Evolutionary conservation across 2,888 invertebrate species (phyloP), one percentile per base, ranked within the genome.

Genomic region (Oscheius myriophilus): DNA sequence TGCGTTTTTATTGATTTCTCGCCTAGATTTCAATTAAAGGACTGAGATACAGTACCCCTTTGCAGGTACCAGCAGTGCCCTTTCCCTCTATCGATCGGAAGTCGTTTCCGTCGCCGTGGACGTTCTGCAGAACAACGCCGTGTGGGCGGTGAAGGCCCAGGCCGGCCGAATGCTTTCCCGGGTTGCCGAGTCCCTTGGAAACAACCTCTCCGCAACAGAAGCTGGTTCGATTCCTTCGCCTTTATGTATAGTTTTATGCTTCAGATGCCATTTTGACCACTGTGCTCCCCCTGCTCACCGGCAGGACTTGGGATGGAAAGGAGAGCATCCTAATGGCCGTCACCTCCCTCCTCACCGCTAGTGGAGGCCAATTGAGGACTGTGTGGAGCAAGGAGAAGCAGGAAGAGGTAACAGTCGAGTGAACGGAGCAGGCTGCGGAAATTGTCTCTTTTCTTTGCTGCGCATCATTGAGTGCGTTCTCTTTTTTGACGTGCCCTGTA

Each of bases 291-390:
- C 70, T 74, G 11, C 65, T 82, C 18, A 70, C 71, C n/a, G 82
- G 82, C 18, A 59, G 82, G n/a, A 71, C 77, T 21, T 82, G 82
- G 82, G 72, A 73, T 7, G 82, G 82, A 57, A 82, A 82, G 69
- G 74, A 70, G 23, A 71, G 75, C 21, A 70, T 82, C 25, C 70
- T 79, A 33, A 70, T 63, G 23, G 72, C 82, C 0, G 25, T 82
- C 2, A 41, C 69, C 14, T 61, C 70, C 9, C 39, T 73, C 9
- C 42, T 78, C 16, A 61, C 54, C 11, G 73, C 73, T 0, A 71
- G 64, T 21, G 72, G 73, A 18, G 43, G 25, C 0, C 53, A 63
- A n/a, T 65, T 76, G 45, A 59, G 26, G 23, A 43, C 43, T 12
- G 52, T 39, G 7, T 52, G 73, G 66, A 70, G 64, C n/a, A 43